A percentile compares a stretch with the other conserved stretches of the same genome.
Conservation (phyloP, 2,888 invertebrate genomes). For the Agrotis ipsilon region DNA sequence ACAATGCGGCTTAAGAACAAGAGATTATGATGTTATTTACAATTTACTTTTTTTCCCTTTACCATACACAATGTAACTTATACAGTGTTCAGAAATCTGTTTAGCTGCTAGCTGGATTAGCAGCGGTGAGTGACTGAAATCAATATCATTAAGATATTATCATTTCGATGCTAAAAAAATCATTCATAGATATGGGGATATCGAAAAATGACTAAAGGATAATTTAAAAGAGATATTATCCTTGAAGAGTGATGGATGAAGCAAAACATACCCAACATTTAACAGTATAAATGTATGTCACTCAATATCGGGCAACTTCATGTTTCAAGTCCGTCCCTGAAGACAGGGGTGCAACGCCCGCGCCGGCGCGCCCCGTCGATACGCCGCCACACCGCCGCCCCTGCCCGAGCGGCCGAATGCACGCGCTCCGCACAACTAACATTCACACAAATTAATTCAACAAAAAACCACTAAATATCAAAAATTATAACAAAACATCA, state of each 20-base stretch:
- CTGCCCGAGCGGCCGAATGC: conserved; percentile 78
- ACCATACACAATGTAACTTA: no score
- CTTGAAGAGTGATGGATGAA: not conserved
- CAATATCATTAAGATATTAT: no score
- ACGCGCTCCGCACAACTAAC: conserved; percentile 67
- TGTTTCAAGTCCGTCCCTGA: conserved; percentile 73
- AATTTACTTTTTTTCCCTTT: no score
- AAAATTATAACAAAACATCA: conserved; percentile 41
- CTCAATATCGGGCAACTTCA: conserved; percentile 19
- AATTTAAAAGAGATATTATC: not conserved
- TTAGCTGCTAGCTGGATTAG: no score
- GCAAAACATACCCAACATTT: not conserved
- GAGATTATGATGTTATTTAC: no score
- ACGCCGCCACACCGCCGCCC: conserved; percentile 76
- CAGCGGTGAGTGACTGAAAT: no score
- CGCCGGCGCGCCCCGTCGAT: conserved; percentile 81
- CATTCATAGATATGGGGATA: no score
- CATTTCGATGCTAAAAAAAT: no score
- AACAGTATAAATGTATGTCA: conserved; percentile 23
- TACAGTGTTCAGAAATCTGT: no score
- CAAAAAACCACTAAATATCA: conserved; percentile 34
- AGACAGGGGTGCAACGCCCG: conserved; percentile 79
- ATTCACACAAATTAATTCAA: conserved; percentile 59
- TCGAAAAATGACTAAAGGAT: not conserved
- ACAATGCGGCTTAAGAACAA: no score